Percentiles rank a stretch among this genome's conserved stretches.
Conservation (phyloP, 1,140 invertebrate species). For the Andricus grossulariae region DNA sequence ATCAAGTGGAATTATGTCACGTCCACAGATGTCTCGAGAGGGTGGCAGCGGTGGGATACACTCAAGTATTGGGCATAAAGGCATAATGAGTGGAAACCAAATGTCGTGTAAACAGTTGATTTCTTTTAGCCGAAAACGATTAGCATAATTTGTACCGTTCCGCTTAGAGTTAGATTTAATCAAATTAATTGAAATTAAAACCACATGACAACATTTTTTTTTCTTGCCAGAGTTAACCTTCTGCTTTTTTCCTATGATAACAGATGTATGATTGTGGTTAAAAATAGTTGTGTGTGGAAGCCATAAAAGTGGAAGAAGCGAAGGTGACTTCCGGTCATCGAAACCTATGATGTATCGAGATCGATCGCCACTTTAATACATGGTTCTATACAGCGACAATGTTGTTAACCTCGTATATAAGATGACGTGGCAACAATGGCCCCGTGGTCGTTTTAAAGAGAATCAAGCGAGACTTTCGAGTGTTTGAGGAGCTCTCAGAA, state of each 20-base stretch:
- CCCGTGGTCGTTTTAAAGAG: constrained; percentile 61
- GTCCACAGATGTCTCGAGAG: too few species aligned
- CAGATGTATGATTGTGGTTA: constrained; percentile 17
- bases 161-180: too few species aligned
- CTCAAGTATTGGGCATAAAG: too few species aligned
- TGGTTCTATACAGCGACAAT: constrained; percentile 49
- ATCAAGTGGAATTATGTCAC: too few species aligned
- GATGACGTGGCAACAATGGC: constrained; percentile 71
- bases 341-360: constrained; percentile 2
- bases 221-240: background rate
- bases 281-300: background rate
- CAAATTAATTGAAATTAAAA: too few species aligned
- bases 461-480: constrained; percentile 64
- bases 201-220: too few species aligned
- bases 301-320: constrained; percentile 5
- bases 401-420: constrained; percentile 52
- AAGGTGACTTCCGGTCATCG: constrained; percentile 9
- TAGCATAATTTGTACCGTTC: too few species aligned
- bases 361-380: constrained; percentile 16
- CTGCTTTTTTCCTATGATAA: background rate
- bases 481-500: constrained; percentile 74
- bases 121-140: too few species aligned
- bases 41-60: too few species aligned
- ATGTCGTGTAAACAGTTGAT: too few species aligned
- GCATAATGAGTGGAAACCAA: too few species aligned